These are phyloP conservation scores for Stegodyphus mimosarum DNA, from an alignment of 1,140 invertebrate species.

Conservation along the genomic window DNA sequence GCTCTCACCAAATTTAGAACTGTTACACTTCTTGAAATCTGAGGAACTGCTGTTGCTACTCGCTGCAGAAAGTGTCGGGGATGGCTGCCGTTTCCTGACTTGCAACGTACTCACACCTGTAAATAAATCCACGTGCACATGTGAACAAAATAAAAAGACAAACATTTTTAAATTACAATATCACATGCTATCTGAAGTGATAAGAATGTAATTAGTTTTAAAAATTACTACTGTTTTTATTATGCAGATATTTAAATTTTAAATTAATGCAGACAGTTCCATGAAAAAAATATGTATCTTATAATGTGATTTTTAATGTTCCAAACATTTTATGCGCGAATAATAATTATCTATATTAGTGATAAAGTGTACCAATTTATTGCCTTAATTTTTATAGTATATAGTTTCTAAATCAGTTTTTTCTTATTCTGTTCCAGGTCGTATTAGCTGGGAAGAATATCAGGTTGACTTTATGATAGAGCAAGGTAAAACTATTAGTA, in stretches of 20 bases:
- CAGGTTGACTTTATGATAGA: too few species aligned
- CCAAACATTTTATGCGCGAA: too few species aligned
- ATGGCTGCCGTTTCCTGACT: constrained; percentile 80
- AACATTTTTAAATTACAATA: background rate
- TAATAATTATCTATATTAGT: too few species aligned
- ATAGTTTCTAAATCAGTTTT: too few species aligned
- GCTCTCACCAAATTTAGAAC: constrained; percentile 76
- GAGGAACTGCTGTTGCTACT: constrained; percentile 80
- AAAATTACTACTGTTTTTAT: background rate
- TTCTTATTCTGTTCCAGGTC: too few species aligned
- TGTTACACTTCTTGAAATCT: constrained; percentile 66
- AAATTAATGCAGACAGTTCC: too few species aligned
- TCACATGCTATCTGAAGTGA: background rate
- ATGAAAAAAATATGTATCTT: too few species aligned
- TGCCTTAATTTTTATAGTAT: too few species aligned
- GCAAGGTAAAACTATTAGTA: too few species aligned
- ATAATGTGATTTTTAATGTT: too few species aligned
- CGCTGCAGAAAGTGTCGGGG: constrained; percentile 87
- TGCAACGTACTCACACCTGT: constrained; percentile 39
- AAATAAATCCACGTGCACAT: background rate
- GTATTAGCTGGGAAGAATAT: too few species aligned
- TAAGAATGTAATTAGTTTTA: background rate
- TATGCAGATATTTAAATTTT: background rate
- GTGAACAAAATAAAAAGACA: background rate
- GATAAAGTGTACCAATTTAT: too few species aligned